Evolutionary conservation across 2,888 invertebrate species (phyloP).

Genomic region (Brachyopa scutellaris): DNA sequence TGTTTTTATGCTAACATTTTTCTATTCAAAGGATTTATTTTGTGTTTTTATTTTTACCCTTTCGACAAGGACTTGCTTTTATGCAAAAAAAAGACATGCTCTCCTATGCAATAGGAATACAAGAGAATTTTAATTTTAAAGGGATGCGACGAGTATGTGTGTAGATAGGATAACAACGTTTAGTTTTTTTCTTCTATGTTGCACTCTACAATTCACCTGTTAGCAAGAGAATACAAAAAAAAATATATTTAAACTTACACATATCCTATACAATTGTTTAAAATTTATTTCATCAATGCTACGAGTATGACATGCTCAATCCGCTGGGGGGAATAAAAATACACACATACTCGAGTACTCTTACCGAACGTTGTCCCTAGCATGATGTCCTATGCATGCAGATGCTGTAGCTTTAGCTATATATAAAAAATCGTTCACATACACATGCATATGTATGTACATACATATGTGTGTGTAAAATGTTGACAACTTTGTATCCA

Average conservation of each 20-base stretch:
- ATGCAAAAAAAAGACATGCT: slow-evolving; percentile 25
- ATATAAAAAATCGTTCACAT: neutral
- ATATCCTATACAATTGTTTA: slow-evolving; percentile 52
- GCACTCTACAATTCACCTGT: slow-evolving; percentile 58
- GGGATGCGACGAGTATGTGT: neutral
- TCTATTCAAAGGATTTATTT: slow-evolving; percentile 40
- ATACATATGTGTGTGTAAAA: neutral
- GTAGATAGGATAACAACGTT: slow-evolving; percentile 29
- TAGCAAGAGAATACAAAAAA: slow-evolving; percentile 28
- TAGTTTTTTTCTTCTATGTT: slow-evolving; percentile 16
- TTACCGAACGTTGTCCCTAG: slow-evolving; percentile 16
- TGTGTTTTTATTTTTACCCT: slow-evolving; percentile 12
- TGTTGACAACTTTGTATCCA: slow-evolving; percentile 55
- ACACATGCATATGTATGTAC: neutral
- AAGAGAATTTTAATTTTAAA: slow-evolving; percentile 33
- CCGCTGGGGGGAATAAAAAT: slow-evolving; percentile 37
- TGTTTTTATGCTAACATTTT: neutral
- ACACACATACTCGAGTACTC: slow-evolving; percentile 11
- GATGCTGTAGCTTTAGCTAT: neutral
- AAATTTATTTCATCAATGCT: slow-evolving; percentile 63
- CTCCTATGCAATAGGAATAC: slow-evolving; percentile 49
- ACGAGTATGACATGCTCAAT: slow-evolving; percentile 69
- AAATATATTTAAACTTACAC: neutral
- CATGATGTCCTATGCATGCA: slow-evolving; percentile 1
- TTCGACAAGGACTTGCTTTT: slow-evolving; percentile 27